Evolutionary conservation across 2,888 invertebrate species (phyloP), one percentile per base, ranked within the genome.

Genomic region (Sicus ferrugineus): DNA sequence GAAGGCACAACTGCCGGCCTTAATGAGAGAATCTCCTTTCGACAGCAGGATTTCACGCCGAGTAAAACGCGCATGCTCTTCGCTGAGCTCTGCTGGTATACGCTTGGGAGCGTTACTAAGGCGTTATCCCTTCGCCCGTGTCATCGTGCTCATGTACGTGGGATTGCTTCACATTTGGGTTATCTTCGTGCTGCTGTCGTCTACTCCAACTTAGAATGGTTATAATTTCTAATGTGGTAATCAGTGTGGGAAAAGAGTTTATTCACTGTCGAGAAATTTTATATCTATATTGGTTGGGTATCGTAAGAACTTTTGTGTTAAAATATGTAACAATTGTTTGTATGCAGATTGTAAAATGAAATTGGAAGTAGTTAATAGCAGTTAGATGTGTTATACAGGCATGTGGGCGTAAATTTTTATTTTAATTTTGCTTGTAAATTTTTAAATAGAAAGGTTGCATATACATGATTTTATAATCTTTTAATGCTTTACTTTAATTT

Each of bases 111-210:
- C 92, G 21, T 92, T 95, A 83, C 86, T 95, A 61, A 88, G 93
- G 70, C 87, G 94, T 70, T 93, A 95, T 85, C 96, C 96, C 0
- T 84, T 93, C 58, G 91, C 94, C 70, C 89, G 96, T 77, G 89
- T 95, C 70, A 90, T 93, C 81, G 89, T 95, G n/a, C 88, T 96
- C 72, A 86, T 92, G 77, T 96, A 96, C 82, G 93, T 96, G 89
- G 94, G 91, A n/a, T 85, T 93, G 64, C 87, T 95, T 16, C 95
- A 95, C 83, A 84, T 94, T 23, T 94, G 94, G 94, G 93, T 94
- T 64, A 88, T 93, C 83, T 88, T 93, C 64, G 92, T 95, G 21
- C 85, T 95, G 67, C 87, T 93, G 69, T 91, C 92, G 4, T 93
- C 92, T 3, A 81, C 84, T 5, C 83, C 83, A 48, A 79, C 81